Percentiles rank a stretch among this genome's conserved stretches.
phyloP scores from a whole-genome alignment of 2,797 vertebrate species.

The Sylvia borin region DNA sequence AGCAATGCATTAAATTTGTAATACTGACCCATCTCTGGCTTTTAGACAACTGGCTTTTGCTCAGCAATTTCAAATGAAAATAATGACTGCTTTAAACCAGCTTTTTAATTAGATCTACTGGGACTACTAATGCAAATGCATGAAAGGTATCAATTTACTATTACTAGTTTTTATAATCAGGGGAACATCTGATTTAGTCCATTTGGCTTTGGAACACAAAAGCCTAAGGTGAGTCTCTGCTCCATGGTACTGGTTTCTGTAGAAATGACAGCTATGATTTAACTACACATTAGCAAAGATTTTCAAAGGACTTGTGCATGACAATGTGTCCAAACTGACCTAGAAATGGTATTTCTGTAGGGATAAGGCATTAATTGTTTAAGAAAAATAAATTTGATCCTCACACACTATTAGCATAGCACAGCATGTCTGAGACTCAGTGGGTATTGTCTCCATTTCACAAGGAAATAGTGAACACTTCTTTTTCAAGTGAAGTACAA shows the following conservation, averaged over 20 bases:
- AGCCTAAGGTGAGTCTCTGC: neutral
- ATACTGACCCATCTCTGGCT: neutral
- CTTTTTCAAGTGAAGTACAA: neutral
- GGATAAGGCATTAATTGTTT: neutral
- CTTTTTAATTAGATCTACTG: neutral
- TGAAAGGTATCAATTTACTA: neutral
- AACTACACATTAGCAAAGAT: neutral
- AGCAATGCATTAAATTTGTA: neutral
- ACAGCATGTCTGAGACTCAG: neutral
- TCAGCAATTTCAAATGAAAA: neutral
- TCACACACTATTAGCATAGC: neutral
- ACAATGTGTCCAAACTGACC: neutral
- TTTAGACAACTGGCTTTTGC: neutral
- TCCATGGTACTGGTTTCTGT: neutral
- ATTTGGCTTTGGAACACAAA: neutral
- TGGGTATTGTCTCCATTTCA: neutral
- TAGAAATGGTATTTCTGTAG: neutral
- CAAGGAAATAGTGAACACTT: neutral
- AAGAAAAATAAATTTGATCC: neutral
- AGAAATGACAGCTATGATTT: neutral
- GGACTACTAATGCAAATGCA: neutral
- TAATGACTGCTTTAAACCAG: neutral
- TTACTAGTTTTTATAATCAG: neutral
- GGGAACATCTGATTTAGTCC: neutral
- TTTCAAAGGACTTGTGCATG: neutral